Evolutionary conservation across 2,113 vertebrate genomes (phyloP).

Genomic region (Scartelaos histophorus): DNA sequence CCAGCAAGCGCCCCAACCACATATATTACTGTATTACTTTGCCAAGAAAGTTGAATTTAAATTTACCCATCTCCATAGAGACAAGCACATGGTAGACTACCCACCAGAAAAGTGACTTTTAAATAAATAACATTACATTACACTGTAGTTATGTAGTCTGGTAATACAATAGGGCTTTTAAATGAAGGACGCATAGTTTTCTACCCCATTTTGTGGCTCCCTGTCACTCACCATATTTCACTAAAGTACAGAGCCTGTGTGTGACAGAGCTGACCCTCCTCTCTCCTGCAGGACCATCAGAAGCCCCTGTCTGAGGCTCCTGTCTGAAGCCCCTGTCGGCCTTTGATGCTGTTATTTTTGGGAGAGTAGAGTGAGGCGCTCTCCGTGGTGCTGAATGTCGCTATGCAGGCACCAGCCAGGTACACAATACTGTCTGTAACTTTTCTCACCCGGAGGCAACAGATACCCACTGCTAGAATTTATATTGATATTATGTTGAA

Average conservation of each 20-base stretch:
- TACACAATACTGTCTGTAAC: not conserved
- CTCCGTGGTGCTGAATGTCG: conserved; percentile 7
- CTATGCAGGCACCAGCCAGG: not conserved
- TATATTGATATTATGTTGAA: conserved; percentile 7
- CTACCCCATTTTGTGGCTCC: not conserved
- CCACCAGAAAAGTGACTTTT: too few relatives aligned
- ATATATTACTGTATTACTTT: too few relatives aligned
- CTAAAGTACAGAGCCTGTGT: not conserved
- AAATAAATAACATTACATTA: too few relatives aligned
- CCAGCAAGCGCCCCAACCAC: too few relatives aligned
- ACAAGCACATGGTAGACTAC: too few relatives aligned
- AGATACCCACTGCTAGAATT: not conserved
- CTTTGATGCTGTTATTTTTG: conserved; percentile 10
- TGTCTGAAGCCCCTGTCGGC: too few relatives aligned
- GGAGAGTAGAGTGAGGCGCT: not conserved
- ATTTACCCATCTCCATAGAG: too few relatives aligned
- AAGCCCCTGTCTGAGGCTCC: not conserved
- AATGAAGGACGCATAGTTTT: not conserved
- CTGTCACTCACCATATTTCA: not conserved
- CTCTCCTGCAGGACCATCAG: not conserved
- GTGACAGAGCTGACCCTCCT: not conserved
- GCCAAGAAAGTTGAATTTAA: too few relatives aligned
- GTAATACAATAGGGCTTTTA: too few relatives aligned
- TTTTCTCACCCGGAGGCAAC: conserved; percentile 1
- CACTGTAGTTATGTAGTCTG: too few relatives aligned